Evolutionary conservation across 2,113 vertebrate species (phyloP).

Genomic region (Macquaria ambigua): DNA sequence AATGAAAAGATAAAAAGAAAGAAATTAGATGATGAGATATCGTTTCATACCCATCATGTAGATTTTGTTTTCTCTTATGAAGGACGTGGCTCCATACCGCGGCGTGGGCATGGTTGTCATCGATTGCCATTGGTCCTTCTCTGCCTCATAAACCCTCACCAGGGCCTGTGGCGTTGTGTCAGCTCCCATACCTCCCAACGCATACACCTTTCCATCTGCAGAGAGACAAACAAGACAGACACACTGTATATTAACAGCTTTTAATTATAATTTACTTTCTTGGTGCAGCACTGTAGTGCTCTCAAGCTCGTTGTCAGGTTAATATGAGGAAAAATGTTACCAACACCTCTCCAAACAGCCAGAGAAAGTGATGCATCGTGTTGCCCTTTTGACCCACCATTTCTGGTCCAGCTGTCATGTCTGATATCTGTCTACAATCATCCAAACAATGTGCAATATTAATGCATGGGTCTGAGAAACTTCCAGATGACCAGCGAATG

Average conservation of each 20-base stretch:
- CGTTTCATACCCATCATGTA: conserved; percentile 81
- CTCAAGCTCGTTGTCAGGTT: background rate
- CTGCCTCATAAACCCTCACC: conserved; percentile 91
- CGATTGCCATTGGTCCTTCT: conserved; percentile 92
- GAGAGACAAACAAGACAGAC: conserved; percentile 1
- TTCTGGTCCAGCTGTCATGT: conserved; percentile 21
- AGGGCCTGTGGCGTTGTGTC: conserved; percentile 95
- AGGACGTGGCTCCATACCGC: conserved; percentile 92
- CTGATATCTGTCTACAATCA: conserved; percentile 10
- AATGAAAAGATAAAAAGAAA: background rate
- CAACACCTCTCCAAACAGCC: background rate
- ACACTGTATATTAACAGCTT: background rate
- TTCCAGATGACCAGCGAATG: conserved; percentile 5
- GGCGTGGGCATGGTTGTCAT: conserved; percentile 96
- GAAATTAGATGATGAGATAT: background rate
- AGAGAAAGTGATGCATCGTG: conserved; percentile 8
- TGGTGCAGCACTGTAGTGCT: background rate
- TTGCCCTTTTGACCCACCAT: background rate
- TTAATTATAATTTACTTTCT: background rate
- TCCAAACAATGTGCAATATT: conserved; percentile 52
- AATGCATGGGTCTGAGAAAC: conserved; percentile 1
- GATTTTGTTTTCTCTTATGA: conserved; percentile 93
- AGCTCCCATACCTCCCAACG: conserved; percentile 93
- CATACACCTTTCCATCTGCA: conserved; percentile 93
- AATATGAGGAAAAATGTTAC: no score